Evolutionary conservation across 2,888 invertebrate genomes (phyloP), one percentile per base, ranked within the genome.

Genomic region (Graphium colonna): DNA sequence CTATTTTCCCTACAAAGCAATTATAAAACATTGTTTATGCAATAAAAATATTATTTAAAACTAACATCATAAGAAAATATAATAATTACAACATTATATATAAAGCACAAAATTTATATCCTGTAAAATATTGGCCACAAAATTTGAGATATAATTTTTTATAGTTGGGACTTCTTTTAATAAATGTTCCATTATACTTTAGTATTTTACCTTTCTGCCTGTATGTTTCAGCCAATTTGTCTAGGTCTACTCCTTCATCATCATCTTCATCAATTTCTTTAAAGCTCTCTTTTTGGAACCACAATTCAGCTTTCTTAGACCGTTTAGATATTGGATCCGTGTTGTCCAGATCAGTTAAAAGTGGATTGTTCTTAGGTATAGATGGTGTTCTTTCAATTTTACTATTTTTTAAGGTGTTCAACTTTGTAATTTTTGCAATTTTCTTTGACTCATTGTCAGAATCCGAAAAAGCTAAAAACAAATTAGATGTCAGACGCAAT

Each of bases 161-260:
- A n/a, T n/a, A n/a, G n/a, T n/a, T n/a, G n/a, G n/a, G n/a, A n/a
- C n/a, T n/a, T n/a, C n/a, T n/a, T n/a, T n/a, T n/a, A n/a, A n/a
- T n/a, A n/a, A n/a, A n/a, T n/a, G n/a, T n/a, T n/a, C n/a, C n/a
- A n/a, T n/a, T n/a, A n/a, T n/a, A n/a, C n/a, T n/a, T n/a, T n/a
- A n/a, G n/a, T n/a, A n/a, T n/a, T 7, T 54, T 92, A 62, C 96
- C 96, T 83, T 95, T 95, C 60, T 92, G 92, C 66, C 93, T 93
- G 63, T 92, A 94, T 36, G 92, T 91, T 63, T 92, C 92, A 1
- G 93, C 92, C 82, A 97, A 90, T 72, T 93, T 93, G 70, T 97
- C 95, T 60, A 98, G 90, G 82, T 98, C 98, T 5, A 96, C 90
- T 63, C 97, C 97, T 77, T 96, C 97, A 71, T 97, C 97, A 42